phyloP scores from a whole-genome alignment of 2,113 vertebrate genomes.

The Piliocolobus tephrosceles region DNA sequence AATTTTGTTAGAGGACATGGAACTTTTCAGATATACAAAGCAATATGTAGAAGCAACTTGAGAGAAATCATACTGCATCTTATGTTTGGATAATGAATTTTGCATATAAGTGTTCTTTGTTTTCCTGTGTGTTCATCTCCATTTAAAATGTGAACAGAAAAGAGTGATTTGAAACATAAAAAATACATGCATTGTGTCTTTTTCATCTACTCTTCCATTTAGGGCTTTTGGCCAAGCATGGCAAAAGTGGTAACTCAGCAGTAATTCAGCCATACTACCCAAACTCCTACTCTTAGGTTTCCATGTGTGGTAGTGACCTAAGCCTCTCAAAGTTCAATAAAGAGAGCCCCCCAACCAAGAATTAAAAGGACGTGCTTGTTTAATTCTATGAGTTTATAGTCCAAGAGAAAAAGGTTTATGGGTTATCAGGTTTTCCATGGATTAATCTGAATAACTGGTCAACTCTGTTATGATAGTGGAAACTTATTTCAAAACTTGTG shows the following conservation, averaged over 20 bases:
- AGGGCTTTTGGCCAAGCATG: not conserved
- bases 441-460: not conserved
- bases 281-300: not conserved
- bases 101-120: not conserved
- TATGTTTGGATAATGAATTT: not conserved
- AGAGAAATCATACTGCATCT: not conserved
- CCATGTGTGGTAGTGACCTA: not conserved
- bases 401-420: not conserved
- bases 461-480: not conserved
- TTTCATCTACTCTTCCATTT: not conserved
- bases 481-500: not conserved
- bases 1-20: not conserved
- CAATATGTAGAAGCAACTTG: not conserved
- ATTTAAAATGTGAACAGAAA: not conserved
- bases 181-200: not conserved
- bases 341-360: not conserved
- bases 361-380: not conserved
- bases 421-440: not conserved
- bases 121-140: not conserved
- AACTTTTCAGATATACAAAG: not conserved
- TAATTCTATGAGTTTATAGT: not conserved
- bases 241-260: not conserved
- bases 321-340: not conserved
- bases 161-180: not conserved
- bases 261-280: not conserved